Conservation (phyloP, 2,113 vertebrate species). For the Columbina picui region DNA sequence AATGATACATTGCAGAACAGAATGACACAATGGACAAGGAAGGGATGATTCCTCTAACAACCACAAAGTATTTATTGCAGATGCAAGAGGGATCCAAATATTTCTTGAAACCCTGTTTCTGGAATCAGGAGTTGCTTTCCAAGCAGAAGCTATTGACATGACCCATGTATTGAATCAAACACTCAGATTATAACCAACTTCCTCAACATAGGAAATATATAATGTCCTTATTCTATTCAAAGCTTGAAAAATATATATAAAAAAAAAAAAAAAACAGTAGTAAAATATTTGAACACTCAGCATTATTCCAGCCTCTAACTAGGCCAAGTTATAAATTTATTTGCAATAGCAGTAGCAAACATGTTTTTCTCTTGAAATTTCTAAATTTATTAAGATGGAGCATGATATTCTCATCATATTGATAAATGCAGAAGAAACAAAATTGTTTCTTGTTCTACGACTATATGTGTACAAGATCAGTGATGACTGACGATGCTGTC, state of each 20-base stretch:
- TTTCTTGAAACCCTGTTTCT: background rate
- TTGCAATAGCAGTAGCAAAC: background rate
- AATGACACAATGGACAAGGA: background rate
- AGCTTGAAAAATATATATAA: background rate
- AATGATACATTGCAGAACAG: background rate
- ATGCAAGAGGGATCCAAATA: background rate
- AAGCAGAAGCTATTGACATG: background rate
- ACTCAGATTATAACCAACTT: background rate
- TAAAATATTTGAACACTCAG: background rate
- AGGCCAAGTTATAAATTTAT: background rate
- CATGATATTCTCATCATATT: background rate
- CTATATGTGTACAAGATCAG: background rate
- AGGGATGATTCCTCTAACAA: background rate
- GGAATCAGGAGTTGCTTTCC: background rate
- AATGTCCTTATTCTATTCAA: background rate
- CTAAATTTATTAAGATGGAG: background rate
- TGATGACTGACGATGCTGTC: background rate
- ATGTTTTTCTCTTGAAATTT: background rate
- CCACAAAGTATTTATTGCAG: background rate
- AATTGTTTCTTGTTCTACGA: background rate
- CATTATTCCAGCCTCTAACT: background rate
- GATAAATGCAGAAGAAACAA: background rate
- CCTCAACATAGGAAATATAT: background rate
- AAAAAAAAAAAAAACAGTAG: background rate
- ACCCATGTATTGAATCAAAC: background rate